Conservation (phyloP, 2,797 vertebrate genomes). For the Allobates femoralis region DNA sequence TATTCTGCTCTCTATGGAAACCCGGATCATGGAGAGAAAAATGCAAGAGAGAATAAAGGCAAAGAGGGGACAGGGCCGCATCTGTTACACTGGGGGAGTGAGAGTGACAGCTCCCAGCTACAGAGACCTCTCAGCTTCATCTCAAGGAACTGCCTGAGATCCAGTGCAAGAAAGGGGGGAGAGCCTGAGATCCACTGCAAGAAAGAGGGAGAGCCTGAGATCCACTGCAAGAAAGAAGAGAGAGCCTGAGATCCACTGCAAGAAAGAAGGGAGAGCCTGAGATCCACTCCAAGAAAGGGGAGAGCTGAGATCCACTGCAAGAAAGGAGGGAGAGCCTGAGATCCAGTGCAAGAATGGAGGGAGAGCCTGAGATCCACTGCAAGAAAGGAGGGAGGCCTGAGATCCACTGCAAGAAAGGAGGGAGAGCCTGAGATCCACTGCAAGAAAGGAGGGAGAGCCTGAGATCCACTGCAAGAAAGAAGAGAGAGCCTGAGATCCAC, state of each 20-base stretch:
- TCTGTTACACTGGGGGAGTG: conserved; percentile 99
- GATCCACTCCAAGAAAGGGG: not conserved
- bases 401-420: not conserved
- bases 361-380: not conserved
- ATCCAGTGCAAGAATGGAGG: too few relatives aligned
- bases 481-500: not conserved
- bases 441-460: not conserved
- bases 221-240: not conserved
- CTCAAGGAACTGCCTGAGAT: not conserved
- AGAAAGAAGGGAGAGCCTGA: too few relatives aligned
- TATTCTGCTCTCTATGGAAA: conserved; percentile 99
- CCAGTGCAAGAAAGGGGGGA: not conserved
- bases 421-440: not conserved
- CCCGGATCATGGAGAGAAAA: conserved; percentile 93
- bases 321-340: not conserved
- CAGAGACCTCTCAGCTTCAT: conserved; percentile 76
- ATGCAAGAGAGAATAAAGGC: conserved; percentile 93
- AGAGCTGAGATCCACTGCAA: not conserved
- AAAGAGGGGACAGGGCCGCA: conserved; percentile 92
- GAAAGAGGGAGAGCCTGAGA: not conserved
- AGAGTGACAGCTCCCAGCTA: conserved; percentile 90
- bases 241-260: not conserved
- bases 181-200: not conserved
- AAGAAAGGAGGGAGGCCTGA: not conserved
- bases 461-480: not conserved